phyloP scores from a whole-genome alignment of 2,797 vertebrate species.

The Fringilla coelebs region DNA sequence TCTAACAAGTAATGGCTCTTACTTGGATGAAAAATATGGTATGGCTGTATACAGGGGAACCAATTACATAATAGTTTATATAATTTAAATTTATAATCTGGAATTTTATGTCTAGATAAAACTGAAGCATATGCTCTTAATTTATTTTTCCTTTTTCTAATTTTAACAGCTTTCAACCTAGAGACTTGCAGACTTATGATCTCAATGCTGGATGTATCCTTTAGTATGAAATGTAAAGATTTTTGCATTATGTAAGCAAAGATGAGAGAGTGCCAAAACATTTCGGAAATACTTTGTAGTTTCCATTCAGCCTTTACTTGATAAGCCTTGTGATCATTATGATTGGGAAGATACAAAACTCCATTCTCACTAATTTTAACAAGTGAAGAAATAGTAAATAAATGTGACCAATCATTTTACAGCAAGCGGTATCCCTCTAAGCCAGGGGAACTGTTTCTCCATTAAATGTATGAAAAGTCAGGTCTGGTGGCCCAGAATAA shows the following conservation, averaged over 20 bases:
- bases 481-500: background rate
- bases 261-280: background rate
- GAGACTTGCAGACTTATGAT: constrained; percentile 96
- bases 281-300: background rate
- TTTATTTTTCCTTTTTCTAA: constrained; percentile 2
- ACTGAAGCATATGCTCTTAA: background rate
- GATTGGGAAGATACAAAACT: background rate
- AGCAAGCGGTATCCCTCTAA: background rate
- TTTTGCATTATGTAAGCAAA: background rate
- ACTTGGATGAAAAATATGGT: background rate
- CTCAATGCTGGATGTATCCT: constrained; percentile 97
- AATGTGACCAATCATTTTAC: background rate
- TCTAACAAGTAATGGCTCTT: background rate
- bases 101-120: background rate
- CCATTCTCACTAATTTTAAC: background rate
- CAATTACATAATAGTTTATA: background rate
- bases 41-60: background rate
- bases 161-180: constrained; percentile 88
- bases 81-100: background rate
- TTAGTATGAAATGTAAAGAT: background rate
- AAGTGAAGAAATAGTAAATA: background rate
- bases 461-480: background rate
- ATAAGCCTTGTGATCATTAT: background rate
- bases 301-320: background rate
- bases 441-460: background rate